Evolutionary conservation across 2,113 vertebrate genomes (phyloP).

Genomic region (Numida meleagris): DNA sequence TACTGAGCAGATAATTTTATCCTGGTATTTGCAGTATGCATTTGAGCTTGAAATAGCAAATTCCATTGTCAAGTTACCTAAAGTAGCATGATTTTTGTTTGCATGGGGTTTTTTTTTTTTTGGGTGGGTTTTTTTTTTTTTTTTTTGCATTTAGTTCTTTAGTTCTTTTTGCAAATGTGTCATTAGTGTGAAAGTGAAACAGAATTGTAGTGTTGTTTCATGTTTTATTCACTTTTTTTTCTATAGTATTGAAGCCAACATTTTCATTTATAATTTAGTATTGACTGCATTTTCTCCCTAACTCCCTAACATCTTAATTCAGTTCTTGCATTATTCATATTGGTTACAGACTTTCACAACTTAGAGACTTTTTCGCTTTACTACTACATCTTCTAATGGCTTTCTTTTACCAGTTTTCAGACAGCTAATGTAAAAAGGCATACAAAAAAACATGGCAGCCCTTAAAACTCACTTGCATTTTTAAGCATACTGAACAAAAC

Average conservation of each 20-base stretch:
- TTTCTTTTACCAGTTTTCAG: too few species aligned
- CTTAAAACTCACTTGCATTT: not conserved
- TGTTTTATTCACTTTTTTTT: rapidly evolving
- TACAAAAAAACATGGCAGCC: too few species aligned
- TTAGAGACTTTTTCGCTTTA: not conserved
- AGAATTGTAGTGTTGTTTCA: not conserved
- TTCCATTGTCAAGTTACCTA: not conserved
- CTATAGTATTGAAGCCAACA: not conserved
- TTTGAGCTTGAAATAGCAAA: slow-evolving; percentile 9
- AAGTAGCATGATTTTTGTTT: not conserved
- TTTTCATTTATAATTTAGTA: not conserved
- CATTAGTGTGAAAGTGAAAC: not conserved
- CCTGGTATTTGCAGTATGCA: not conserved
- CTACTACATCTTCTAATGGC: not conserved
- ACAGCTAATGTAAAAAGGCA: too few species aligned
- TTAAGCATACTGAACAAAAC: not conserved
- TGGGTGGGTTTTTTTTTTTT: not conserved
- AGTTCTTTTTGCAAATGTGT: not conserved
- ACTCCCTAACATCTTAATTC: not conserved
- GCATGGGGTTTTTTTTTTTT: not conserved
- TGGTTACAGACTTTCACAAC: not conserved
- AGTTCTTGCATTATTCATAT: not conserved
- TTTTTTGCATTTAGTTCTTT: not conserved
- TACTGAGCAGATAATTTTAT: not conserved
- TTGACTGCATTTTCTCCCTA: not conserved